Percentiles rank a stretch among this genome's conserved stretches.
Conservation (phyloP, 2,113 vertebrate species). For the Psilopogon haemacephalus region DNA sequence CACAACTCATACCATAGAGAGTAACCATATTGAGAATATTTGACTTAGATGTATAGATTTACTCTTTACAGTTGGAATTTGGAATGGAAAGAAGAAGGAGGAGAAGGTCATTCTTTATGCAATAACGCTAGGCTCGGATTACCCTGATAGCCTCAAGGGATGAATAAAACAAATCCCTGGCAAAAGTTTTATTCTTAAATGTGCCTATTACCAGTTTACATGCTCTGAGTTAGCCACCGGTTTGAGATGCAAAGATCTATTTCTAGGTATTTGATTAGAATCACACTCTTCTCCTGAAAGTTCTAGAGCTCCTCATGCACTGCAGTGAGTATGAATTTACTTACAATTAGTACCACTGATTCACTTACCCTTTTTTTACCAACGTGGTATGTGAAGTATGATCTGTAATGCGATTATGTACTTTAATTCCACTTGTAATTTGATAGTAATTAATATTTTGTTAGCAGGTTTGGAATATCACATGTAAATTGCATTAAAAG, state of each 20-base stretch:
- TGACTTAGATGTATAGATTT: not conserved
- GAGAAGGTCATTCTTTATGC: not conserved
- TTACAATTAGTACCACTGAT: not conserved
- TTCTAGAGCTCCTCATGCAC: not conserved
- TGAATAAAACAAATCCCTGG: not conserved
- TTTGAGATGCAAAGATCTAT: not conserved
- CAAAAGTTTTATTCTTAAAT: not conserved
- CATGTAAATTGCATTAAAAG: not conserved
- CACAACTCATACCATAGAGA: not conserved
- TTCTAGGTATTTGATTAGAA: not conserved
- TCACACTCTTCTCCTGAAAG: not conserved
- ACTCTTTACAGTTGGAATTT: not conserved
- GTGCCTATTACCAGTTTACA: not conserved
- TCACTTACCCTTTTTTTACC: not conserved
- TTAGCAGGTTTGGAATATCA: not conserved
- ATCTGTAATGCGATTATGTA: not conserved
- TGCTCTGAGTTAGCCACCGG: not conserved
- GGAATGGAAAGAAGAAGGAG: not conserved
- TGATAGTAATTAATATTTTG: not conserved
- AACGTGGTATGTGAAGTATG: not conserved
- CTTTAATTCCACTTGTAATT: not conserved
- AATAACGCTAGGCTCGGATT: not conserved
- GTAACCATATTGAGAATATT: not conserved
- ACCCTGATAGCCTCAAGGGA: not conserved
- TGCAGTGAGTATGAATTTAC: not conserved